phyloP scores from a whole-genome alignment of 2,888 invertebrate species.

The Cataglyphis cursor region DNA sequence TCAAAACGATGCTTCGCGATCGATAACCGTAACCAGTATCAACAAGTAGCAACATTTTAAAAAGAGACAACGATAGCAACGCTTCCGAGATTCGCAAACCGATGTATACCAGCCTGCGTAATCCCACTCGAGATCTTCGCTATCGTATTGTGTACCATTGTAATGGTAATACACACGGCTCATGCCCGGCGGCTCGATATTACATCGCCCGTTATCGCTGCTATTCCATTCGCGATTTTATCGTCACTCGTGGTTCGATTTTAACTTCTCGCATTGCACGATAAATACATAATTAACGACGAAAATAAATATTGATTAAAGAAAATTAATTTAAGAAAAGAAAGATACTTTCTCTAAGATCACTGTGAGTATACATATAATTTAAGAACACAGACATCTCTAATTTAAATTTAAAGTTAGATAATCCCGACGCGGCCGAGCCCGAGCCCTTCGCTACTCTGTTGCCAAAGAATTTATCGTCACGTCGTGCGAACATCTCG shows the following conservation, averaged over 20 bases:
- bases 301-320: neutral
- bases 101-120: conserved; percentile 50
- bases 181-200: conserved; percentile 65
- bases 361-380: neutral
- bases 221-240: conserved; percentile 49
- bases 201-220: conserved; percentile 59
- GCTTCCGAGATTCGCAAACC: conserved; percentile 14
- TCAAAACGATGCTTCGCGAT: neutral
- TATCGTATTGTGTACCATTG: conserved; percentile 83
- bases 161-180: conserved; percentile 83
- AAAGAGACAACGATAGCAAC: neutral
- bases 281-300: neutral
- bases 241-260: conserved; percentile 20
- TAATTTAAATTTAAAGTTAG: conserved; percentile 48
- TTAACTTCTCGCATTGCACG: neutral
- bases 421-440: conserved; percentile 14
- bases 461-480: conserved; percentile 29
- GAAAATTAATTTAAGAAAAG: neutral
- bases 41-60: conserved; percentile 7
- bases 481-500: conserved; percentile 29
- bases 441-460: neutral
- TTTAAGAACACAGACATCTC: conserved; percentile 8
- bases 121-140: conserved; percentile 76
- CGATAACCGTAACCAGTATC: neutral
- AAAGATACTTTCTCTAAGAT: neutral